Conservation (phyloP, 2,888 invertebrate species). For the Protonemura montana region DNA sequence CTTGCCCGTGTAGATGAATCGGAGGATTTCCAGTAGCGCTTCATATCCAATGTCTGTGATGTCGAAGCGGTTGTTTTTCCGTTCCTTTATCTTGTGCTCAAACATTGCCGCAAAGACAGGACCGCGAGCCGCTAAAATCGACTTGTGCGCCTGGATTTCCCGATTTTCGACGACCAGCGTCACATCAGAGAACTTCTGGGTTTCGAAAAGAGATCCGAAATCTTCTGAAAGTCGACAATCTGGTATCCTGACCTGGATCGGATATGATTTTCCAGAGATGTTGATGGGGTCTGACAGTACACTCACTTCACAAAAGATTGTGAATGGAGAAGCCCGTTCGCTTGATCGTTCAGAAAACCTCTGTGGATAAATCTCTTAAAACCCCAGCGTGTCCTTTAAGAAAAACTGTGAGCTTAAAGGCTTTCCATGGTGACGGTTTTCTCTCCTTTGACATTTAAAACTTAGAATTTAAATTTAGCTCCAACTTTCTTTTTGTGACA, state of each 20-base stretch:
- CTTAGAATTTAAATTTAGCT: constrained; percentile 99
- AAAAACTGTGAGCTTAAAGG: constrained; percentile 96
- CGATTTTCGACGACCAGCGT: constrained; percentile 90
- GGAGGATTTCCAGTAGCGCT: constrained; percentile 95
- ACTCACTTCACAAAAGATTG: constrained; percentile 98
- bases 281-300: constrained; percentile 99
- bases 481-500: constrained; percentile 99
- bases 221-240: constrained; percentile 95
- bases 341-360: constrained; percentile 98
- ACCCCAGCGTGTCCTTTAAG: constrained; percentile 99
- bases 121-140: constrained; percentile 95
- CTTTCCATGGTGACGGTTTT: constrained; percentile 99
- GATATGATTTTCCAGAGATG: constrained; percentile 98
- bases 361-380: constrained; percentile 99
- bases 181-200: constrained; percentile 97
- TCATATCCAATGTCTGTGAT: constrained; percentile 98
- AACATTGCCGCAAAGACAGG: constrained; percentile 99
- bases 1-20: constrained; percentile 98
- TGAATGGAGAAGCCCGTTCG: constrained; percentile 97
- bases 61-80: constrained; percentile 95
- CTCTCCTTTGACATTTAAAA: constrained; percentile 99
- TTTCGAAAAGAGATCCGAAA: constrained; percentile 93
- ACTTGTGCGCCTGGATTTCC: constrained; percentile 96
- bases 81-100: constrained; percentile 98
- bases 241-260: constrained; percentile 96